Conservation (phyloP, 2,888 invertebrate genomes). For the Ephialtes manifestator region DNA sequence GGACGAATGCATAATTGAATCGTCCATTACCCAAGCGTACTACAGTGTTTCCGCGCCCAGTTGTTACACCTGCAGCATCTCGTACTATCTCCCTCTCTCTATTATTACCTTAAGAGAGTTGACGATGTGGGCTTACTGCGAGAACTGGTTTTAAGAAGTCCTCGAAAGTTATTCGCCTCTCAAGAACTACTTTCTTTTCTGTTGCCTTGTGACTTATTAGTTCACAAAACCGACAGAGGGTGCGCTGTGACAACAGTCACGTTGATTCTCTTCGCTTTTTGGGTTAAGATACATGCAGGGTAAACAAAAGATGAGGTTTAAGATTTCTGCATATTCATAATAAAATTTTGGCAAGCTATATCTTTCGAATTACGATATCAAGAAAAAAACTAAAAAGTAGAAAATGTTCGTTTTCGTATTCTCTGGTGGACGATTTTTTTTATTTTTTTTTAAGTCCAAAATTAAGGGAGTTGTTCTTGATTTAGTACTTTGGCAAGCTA, state of each 20-base stretch:
- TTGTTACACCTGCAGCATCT: slow-evolving; percentile 48
- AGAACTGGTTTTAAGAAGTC: slow-evolving; percentile 34
- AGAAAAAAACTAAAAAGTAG: too few relatives aligned
- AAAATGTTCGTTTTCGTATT: too few relatives aligned
- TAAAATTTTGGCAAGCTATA: too few relatives aligned
- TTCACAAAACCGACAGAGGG: background rate
- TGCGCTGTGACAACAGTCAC: background rate
- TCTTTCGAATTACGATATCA: too few relatives aligned
- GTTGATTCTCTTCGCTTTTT: background rate
- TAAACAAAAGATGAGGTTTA: too few relatives aligned
- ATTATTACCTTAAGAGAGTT: slow-evolving; percentile 25
- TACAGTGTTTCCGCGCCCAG: slow-evolving; percentile 56
- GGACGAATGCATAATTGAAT: slow-evolving; percentile 82
- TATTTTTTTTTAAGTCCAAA: too few relatives aligned
- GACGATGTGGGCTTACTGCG: slow-evolving; percentile 24
- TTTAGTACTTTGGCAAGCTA: too few relatives aligned
- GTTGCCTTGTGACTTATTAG: slow-evolving; percentile 1
- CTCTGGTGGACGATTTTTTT: too few relatives aligned
- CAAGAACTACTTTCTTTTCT: background rate
- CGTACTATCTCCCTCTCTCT: slow-evolving; percentile 22
- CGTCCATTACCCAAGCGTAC: slow-evolving; percentile 78
- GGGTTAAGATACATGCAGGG: background rate
- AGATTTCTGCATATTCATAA: too few relatives aligned
- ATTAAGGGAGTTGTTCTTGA: too few relatives aligned
- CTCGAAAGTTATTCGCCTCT: slow-evolving; percentile 32